Evolutionary conservation across 2,113 vertebrate species (phyloP).

Genomic region (Anseranas semipalmata): DNA sequence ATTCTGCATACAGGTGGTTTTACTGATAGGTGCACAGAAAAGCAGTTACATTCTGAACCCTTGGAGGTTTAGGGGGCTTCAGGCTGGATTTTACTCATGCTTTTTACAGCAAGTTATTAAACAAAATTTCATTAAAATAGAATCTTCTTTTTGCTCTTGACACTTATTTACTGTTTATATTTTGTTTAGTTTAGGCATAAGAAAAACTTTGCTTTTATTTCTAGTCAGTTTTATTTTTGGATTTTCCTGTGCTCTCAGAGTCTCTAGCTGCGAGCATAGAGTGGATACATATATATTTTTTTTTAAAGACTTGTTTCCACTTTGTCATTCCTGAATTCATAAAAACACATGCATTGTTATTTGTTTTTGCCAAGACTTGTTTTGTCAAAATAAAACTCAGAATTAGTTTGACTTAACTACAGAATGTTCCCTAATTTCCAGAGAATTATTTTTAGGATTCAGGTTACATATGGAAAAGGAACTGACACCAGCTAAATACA

Average conservation of each 20-base stretch:
- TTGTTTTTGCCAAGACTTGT: not conserved
- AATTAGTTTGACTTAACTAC: not conserved
- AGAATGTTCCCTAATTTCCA: not conserved
- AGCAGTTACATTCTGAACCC: not conserved
- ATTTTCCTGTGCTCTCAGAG: not conserved
- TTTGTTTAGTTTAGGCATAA: not conserved
- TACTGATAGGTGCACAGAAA: not conserved
- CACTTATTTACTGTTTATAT: not conserved
- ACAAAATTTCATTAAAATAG: not conserved
- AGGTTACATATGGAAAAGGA: not conserved
- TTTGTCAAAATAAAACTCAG: not conserved
- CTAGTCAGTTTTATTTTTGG: slow-evolving; percentile 16
- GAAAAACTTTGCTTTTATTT: slow-evolving; percentile 1
- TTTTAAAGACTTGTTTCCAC: not conserved
- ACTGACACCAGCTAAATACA: not conserved
- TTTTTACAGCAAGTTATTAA: not conserved
- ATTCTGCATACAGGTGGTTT: not conserved
- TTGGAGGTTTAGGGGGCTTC: not conserved
- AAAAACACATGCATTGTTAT: not conserved
- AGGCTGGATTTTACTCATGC: not conserved
- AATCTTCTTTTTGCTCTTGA: not conserved
- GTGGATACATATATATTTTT: not conserved
- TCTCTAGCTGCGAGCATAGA: not conserved
- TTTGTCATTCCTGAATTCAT: not conserved
- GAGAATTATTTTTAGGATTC: not conserved